Evolutionary conservation across 2,797 vertebrate genomes (phyloP), one percentile per base, ranked within the genome.

Genomic region (Lacerta bilineata): DNA sequence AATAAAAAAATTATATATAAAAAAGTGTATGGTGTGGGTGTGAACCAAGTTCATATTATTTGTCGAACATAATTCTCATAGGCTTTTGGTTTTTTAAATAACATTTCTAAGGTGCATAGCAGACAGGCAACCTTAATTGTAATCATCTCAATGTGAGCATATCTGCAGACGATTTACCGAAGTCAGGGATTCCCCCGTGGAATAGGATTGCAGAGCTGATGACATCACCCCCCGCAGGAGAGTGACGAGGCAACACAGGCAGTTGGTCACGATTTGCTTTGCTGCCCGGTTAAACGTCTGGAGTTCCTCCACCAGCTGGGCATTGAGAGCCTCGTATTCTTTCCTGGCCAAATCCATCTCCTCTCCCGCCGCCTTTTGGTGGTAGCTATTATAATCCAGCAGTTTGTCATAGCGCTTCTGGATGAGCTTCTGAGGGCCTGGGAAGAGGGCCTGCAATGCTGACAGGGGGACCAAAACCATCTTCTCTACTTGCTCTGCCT

Each of bases 401-500:
- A 99, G 92, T 94, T 99, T 99, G 96, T 99, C 98, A 1, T 99
- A 99, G 79, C 99, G 98, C 91, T 99, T 99, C 96, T 99, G 98
- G 93, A 99, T 99, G 90, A 99, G 98, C 95, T 99, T 99, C 95
- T 99, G 98, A 1, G 99, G 99, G 41, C 98, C 98, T 0, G 97
- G 93, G 93, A 99, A 99, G 94, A 99, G 97, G 94, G 97, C 95
- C 85, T 98, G 98, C 41, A 99, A 97, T 10, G 96, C 95, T 27
- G 96, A 96, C 88, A 99, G 97, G 0, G 99, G 99, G 33, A 59
- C 94, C 92, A 98, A 93, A 88, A 99, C 97, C 91, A 97, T 91
- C 79, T 91, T 97, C 94, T 98, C 97, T 94, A 98, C 87, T n/a
- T 95, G 96, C 85, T 96, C 95, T 93, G 95, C 97, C 99, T 99